phyloP scores from a whole-genome alignment of 1,140 invertebrate species.

The Heterodera schachtii region DNA sequence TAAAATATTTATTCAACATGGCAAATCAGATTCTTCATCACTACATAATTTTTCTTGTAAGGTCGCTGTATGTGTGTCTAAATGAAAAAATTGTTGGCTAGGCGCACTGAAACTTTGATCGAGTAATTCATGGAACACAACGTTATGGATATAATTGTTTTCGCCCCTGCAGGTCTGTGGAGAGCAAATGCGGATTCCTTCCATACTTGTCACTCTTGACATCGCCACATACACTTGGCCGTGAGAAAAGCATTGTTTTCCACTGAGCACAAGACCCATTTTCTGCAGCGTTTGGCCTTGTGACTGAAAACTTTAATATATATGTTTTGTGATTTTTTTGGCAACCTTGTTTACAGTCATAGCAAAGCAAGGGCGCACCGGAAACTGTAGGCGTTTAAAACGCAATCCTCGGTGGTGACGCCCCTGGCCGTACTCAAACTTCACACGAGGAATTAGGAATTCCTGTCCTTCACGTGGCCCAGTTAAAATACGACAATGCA shows the following conservation, averaged over 20 bases:
- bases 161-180: neutral
- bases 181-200: constrained; percentile 10
- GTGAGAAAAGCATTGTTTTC: constrained; percentile 66
- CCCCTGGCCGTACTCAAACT: constrained; percentile 17
- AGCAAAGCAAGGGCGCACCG: constrained; percentile 68
- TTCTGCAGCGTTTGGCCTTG: constrained; percentile 68
- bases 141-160: constrained; percentile 9
- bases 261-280: constrained; percentile 64
- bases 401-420: neutral
- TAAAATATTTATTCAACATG: too few species aligned
- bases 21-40: too few species aligned
- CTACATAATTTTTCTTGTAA: too few species aligned
- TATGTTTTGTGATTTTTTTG: neutral
- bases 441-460: neutral
- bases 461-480: constrained; percentile 16
- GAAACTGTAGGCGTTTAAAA: constrained; percentile 68
- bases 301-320: constrained; percentile 35
- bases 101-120: neutral
- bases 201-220: constrained; percentile 14
- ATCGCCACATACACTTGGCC: constrained; percentile 66
- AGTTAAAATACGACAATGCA: neutral
- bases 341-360: constrained; percentile 70
- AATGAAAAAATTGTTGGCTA: too few species aligned
- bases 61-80: too few species aligned
- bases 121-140: constrained; percentile 33